A percentile compares a stretch with the other conserved stretches of the same genome.
Conservation (phyloP, 2,113 vertebrate species). For the Isurus oxyrinchus region DNA sequence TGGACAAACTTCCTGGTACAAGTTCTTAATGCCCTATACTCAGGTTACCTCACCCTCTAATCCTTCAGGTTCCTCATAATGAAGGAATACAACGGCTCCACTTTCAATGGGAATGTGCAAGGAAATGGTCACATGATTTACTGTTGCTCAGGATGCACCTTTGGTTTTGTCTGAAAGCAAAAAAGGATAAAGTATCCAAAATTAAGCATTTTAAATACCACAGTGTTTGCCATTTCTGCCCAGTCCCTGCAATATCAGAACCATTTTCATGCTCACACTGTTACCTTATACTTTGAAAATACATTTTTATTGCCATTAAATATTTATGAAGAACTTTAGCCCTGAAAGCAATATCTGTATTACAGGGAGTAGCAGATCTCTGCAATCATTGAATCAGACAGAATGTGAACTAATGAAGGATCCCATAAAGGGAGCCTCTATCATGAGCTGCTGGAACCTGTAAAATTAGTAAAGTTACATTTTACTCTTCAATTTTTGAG, state of each 20-base stretch:
- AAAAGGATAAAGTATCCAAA: slow-evolving; percentile 57
- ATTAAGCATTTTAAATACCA: slow-evolving; percentile 49
- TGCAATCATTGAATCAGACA: slow-evolving; percentile 24
- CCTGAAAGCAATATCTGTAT: slow-evolving; percentile 39
- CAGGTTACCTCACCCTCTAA: slow-evolving; percentile 52
- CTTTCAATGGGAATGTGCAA: slow-evolving; percentile 58
- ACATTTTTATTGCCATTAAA: slow-evolving; percentile 52
- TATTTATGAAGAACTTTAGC: slow-evolving; percentile 59
- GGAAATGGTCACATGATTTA: slow-evolving; percentile 71
- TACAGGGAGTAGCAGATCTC: slow-evolving; percentile 11
- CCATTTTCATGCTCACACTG: slow-evolving; percentile 50
- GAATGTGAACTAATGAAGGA: background rate
- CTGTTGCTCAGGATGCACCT: slow-evolving; percentile 52
- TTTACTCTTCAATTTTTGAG: background rate
- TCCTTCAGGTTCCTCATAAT: background rate
- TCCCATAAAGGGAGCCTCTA: background rate
- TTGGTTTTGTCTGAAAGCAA: slow-evolving; percentile 51
- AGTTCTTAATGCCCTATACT: slow-evolving; percentile 63
- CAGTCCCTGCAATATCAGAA: slow-evolving; percentile 50
- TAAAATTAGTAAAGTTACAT: background rate
- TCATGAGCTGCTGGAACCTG: background rate
- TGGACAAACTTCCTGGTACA: slow-evolving; percentile 64
- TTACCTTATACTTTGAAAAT: slow-evolving; percentile 60
- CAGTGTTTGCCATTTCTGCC: slow-evolving; percentile 45
- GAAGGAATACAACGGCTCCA: slow-evolving; percentile 46